Evolutionary conservation across 2,797 vertebrate species (phyloP).

Genomic region (Falco peregrinus): DNA sequence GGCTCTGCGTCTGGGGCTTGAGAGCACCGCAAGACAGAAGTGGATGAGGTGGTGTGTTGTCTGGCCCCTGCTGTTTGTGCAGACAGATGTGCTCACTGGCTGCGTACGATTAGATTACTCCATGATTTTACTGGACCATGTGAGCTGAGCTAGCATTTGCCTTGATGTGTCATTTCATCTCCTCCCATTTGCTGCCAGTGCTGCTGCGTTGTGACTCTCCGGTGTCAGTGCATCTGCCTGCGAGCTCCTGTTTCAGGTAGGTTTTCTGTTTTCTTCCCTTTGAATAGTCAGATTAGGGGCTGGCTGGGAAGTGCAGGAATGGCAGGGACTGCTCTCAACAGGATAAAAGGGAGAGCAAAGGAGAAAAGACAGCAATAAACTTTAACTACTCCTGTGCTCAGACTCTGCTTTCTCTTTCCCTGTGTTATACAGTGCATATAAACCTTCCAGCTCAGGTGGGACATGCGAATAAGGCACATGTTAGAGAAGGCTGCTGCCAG

Average conservation of each 20-base stretch:
- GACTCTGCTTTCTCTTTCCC: neutral
- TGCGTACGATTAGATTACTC: neutral
- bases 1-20: neutral
- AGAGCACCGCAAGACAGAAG: neutral
- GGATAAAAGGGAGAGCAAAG: neutral
- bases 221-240: neutral
- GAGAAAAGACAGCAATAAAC: neutral
- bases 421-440: no score
- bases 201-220: neutral
- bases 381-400: neutral
- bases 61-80: neutral
- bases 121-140: neutral
- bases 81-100: neutral
- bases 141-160: conserved; percentile 7
- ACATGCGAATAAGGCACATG: rapidly evolving
- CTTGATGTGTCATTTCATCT: neutral
- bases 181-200: neutral
- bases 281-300: neutral
- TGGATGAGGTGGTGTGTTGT: neutral
- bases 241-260: conserved; percentile 20
- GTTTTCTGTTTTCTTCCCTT: neutral
- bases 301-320: neutral
- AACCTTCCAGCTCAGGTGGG: neutral
- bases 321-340: neutral
- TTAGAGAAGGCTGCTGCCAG: neutral